These are phyloP conservation scores for Ia io DNA, from an alignment of 2,113 vertebrate species.

Conservation along the genomic window DNA sequence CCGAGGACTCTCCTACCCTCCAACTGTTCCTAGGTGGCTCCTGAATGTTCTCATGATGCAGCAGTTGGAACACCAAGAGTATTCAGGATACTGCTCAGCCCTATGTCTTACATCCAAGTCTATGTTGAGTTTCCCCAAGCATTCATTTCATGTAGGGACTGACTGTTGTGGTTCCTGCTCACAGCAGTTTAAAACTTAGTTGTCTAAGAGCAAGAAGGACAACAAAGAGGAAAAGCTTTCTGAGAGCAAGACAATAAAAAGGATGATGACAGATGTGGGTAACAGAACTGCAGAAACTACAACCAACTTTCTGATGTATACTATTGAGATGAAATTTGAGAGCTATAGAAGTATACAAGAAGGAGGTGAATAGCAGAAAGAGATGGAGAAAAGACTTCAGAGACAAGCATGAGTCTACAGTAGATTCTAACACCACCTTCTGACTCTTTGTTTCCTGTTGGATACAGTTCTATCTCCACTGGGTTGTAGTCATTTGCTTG, in stretches of 20 bases:
- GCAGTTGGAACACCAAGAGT: neutral
- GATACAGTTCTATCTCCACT: neutral
- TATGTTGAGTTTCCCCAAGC: neutral
- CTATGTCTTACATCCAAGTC: neutral
- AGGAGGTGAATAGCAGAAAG: neutral
- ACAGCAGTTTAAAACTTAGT: constrained; percentile 20
- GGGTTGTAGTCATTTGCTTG: neutral
- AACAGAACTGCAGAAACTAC: neutral
- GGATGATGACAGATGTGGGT: neutral
- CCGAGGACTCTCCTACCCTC: neutral
- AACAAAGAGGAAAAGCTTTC: constrained; percentile 2
- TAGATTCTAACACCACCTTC: neutral
- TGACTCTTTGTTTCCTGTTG: neutral
- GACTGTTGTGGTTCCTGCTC: neutral
- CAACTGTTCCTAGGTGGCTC: neutral
- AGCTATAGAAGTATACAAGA: neutral
- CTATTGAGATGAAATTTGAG: neutral
- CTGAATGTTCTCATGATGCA: neutral
- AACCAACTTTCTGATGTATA: neutral
- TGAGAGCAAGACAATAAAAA: neutral
- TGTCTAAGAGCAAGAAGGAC: neutral
- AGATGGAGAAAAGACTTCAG: neutral
- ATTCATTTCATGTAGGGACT: neutral
- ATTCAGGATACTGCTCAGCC: neutral
- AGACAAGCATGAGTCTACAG: neutral